These are phyloP conservation scores for Drosophila setosimentum DNA, from an alignment of 2,888 invertebrate genomes.

Conservation along the genomic window DNA sequence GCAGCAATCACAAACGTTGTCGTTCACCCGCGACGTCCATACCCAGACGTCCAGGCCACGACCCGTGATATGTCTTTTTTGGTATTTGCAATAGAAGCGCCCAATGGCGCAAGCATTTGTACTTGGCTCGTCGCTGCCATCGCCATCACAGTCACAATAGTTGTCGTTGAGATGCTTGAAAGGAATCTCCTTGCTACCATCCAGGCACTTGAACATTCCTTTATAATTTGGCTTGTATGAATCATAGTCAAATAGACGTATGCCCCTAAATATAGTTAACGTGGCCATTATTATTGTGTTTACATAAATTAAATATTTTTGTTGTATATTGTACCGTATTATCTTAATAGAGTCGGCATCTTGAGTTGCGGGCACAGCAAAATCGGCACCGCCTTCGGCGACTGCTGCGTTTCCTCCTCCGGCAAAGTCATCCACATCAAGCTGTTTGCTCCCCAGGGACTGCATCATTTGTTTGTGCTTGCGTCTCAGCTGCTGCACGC, in stretches of 20 bases:
- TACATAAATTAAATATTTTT: not conserved
- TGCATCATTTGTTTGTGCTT: conserved; percentile 72
- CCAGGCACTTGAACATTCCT: conserved; percentile 86
- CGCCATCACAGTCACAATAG: conserved; percentile 92
- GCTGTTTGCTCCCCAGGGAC: conserved; percentile 68
- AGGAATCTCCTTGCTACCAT: conserved; percentile 85
- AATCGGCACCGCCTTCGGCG: conserved; percentile 9
- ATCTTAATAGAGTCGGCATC: conserved; percentile 76
- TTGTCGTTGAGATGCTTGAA: conserved; percentile 91
- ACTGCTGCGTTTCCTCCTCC: conserved; percentile 36
- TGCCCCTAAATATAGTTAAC: conserved; percentile 79
- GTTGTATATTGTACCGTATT: conserved; percentile 67
- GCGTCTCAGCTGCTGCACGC: conserved; percentile 74
- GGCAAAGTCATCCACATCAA: conserved; percentile 64
- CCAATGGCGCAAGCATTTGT: conserved; percentile 95
- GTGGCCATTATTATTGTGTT: not conserved
- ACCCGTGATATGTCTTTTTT: conserved; percentile 84
- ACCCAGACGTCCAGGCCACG: conserved; percentile 81
- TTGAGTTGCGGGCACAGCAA: conserved; percentile 31
- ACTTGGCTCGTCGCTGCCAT: conserved; percentile 92
- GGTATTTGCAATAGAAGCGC: conserved; percentile 90
- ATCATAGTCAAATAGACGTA: conserved; percentile 84
- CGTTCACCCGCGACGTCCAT: conserved; percentile 90
- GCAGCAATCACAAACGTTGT: conserved; percentile 97
- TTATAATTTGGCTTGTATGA: conserved; percentile 85